Percentiles rank a stretch among this genome's conserved stretches.
phyloP scores from a whole-genome alignment of 2,797 vertebrate genomes.

The Hipposideros larvatus region DNA sequence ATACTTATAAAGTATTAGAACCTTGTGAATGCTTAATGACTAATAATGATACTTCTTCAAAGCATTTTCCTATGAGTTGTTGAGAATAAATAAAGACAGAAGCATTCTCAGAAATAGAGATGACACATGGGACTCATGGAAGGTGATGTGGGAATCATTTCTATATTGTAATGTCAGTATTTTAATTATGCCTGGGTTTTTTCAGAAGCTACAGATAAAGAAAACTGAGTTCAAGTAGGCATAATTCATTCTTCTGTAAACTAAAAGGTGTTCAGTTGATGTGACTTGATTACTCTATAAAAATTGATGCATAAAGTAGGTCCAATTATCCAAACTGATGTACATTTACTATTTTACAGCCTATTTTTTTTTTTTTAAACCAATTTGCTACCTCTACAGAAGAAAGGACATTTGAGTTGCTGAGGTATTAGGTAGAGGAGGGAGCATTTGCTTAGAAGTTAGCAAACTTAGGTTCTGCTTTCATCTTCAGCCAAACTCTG shows the following conservation, averaged over 20 bases:
- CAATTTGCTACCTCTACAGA: constrained; percentile 31
- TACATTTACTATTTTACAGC: constrained; percentile 59
- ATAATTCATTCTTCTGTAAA: constrained; percentile 68
- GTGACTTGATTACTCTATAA: constrained; percentile 61
- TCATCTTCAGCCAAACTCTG: background rate
- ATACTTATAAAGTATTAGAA: background rate
- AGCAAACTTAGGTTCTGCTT: background rate
- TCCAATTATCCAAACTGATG: constrained; percentile 60
- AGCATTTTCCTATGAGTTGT: background rate
- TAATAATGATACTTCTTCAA: constrained; percentile 36
- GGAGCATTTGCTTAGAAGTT: background rate
- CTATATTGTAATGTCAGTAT: background rate
- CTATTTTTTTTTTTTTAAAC: constrained; percentile 59
- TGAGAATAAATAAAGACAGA: constrained; percentile 15
- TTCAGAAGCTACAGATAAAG: constrained; percentile 26
- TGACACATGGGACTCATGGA: background rate
- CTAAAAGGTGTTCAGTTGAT: constrained; percentile 42
- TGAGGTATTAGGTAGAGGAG: background rate
- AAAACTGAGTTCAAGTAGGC: constrained; percentile 44
- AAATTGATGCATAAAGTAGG: constrained; percentile 53
- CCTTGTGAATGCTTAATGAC: background rate
- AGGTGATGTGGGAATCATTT: constrained; percentile 23
- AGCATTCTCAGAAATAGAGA: constrained; percentile 12
- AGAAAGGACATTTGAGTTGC: constrained; percentile 13
- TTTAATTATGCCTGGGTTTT: constrained; percentile 60